Base-by-base conservation (phyloP, 2,888 invertebrate species). In the Tipula unca region DNA sequence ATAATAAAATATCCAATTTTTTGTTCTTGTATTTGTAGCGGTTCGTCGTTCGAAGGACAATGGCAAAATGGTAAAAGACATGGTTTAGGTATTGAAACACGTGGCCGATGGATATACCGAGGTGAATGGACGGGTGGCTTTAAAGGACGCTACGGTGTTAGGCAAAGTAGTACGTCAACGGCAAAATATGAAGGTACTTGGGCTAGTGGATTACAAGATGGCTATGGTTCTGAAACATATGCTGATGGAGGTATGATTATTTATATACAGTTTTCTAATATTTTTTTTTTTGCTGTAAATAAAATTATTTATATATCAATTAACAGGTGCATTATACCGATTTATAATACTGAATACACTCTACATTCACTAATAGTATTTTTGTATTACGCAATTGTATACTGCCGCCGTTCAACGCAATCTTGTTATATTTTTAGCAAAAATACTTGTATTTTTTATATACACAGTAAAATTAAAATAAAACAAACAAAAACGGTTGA, bases 41-140 rank as follows among this genome's bases (percentile, higher is more conserved):
- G 98, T 85, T 98, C 98, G 90, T 95, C 96, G 88, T 99, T 95
- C 92, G 98, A 98, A 92, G 99, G 99, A 87, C 98, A 99, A 92
- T 99, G 99, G 99, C 99, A 98, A 92, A 99, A 99, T 91, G 99
- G 99, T 87, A 98, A 99, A 91, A 94, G 99, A 85, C 99, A 99
- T 91, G 99, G 99, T 10, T 93, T 99, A 89, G 99, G 99, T 87
- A 97, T 99, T 90, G 99, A 99, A 92, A 96, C 96, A 87, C 94
- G 99, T 87, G 99, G 99, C 84, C 94, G 98, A 86, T 99, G 99
- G 97, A 93, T 98, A 88, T 99, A 99, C 92, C 94, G 98, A 87
- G 99, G 99, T 87, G 99, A 99, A 92, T 99, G 99, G 98, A 98
- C 98, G 86, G 97, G 98, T 91, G 99, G 99, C 83, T 98, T 97